Evolutionary conservation across 2,113 vertebrate species (phyloP), one percentile per base, ranked within the genome.

Genomic region (Archilochus colubris): DNA sequence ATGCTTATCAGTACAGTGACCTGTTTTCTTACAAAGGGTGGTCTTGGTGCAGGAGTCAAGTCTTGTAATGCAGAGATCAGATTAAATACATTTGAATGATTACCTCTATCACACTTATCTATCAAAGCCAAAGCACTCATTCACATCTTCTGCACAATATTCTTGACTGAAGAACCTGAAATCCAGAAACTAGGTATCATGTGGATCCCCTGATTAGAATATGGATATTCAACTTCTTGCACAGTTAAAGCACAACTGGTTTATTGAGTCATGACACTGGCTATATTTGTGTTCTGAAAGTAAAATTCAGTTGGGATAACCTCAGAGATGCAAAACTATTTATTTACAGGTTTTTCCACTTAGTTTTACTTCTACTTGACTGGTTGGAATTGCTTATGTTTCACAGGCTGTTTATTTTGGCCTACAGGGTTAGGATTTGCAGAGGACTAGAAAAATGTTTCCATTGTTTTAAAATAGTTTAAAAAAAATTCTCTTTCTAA

Each of bases 71-170:
- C 72, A 14, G 90, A 97, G 93, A 97, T 97, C 95, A 96, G 97
- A 96, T 97, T 96, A 97, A 97, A 97, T 97, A 76, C 78, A 86
- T 97, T 96, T 94, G 94, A 96, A 93, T 97, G 97, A 97, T 94
- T 96, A 93, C 97, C 89, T 97, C 84, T 96, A 68, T 94, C 4
- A 7, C 72, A 96, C 97, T 96, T 97, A 89, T 97, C 86, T 97
- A 96, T 96, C 93, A 95, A 96, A 97, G 96, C 93, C 91, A 94
- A 97, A 96, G 94, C 92, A 96, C 91, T 97, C 89, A 92, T 97
- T 97, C 96, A 96, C 93, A 94, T 97, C 96, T 96, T 94, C 96
- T 97, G 89, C 59, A 97, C 95, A 97, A 94, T 97, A 96, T 96
- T 97, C 95, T 97, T 96, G 96, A 94, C 93, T 95, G 74, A 83